These are phyloP conservation scores for Gari tellinella DNA, from an alignment of 2,888 invertebrate species.

Conservation along the genomic window DNA sequence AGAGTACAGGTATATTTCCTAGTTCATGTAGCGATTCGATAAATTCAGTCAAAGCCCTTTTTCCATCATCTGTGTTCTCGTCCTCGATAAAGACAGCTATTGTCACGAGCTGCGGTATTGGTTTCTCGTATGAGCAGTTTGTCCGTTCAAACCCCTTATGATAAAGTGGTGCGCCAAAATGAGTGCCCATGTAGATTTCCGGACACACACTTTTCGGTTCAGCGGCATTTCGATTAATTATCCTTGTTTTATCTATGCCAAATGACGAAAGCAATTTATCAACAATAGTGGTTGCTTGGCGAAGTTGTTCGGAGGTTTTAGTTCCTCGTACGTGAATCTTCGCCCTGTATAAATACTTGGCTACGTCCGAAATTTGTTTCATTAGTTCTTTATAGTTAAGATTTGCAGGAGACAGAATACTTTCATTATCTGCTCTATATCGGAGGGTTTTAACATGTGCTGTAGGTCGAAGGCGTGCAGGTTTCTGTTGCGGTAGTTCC, in stretches of 20 bases:
- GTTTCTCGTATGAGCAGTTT: slow-evolving; percentile 35
- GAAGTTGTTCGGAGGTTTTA: slow-evolving; percentile 49
- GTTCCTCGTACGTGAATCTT: slow-evolving; percentile 53
- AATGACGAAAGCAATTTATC: slow-evolving; percentile 18
- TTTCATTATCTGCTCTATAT: too few species aligned
- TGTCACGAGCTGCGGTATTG: slow-evolving; percentile 43
- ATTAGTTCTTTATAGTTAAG: too few species aligned
- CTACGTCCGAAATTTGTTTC: slow-evolving; percentile 4
- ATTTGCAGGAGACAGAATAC: too few species aligned
- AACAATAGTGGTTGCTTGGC: slow-evolving; percentile 20
- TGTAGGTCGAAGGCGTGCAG: too few species aligned
- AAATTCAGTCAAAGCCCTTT: background rate
- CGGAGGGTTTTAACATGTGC: too few species aligned
- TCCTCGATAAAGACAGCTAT: slow-evolving; percentile 15
- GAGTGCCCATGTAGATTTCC: slow-evolving; percentile 59
- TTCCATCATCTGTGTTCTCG: background rate
- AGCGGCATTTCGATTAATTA: slow-evolving; percentile 7
- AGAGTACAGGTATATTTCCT: too few species aligned
- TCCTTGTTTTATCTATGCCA: slow-evolving; percentile 8
- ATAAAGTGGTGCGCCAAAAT: slow-evolving; percentile 61
- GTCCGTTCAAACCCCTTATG: slow-evolving; percentile 61
- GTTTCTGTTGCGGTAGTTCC: too few species aligned
- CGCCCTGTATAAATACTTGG: slow-evolving; percentile 35
- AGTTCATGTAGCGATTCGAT: background rate
- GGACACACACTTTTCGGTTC: slow-evolving; percentile 55